Conservation (phyloP, 2,888 invertebrate genomes). For the Steinernema hermaphroditum region DNA sequence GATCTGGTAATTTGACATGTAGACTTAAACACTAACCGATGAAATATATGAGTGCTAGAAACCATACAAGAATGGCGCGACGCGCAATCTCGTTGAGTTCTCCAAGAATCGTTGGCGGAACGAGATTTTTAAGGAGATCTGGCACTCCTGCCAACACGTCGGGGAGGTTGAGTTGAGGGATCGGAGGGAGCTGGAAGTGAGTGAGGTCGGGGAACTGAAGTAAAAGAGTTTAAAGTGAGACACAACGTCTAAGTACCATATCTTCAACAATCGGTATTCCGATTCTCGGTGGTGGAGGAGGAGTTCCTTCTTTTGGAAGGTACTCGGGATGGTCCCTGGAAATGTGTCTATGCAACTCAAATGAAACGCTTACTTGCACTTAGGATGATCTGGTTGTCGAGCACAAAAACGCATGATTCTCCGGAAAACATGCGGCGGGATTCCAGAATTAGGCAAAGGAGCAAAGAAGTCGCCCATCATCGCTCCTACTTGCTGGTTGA, state of each 20-base stretch:
- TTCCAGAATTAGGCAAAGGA: slow-evolving; percentile 34
- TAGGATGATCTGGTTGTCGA: slow-evolving; percentile 45
- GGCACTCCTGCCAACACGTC: slow-evolving; percentile 44
- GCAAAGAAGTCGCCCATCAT: slow-evolving; percentile 37
- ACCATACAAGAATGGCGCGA: slow-evolving; percentile 35
- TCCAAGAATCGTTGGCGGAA: slow-evolving; percentile 39
- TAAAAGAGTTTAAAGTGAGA: background rate
- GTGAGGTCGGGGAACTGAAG: slow-evolving; percentile 46
- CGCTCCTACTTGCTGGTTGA: background rate
- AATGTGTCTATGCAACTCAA: background rate
- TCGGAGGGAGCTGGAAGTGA: slow-evolving; percentile 45
- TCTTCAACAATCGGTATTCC: slow-evolving; percentile 9
- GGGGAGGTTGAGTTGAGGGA: slow-evolving; percentile 38
- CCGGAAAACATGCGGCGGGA: slow-evolving; percentile 51
- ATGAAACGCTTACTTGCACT: slow-evolving; percentile 39
- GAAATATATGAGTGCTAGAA: background rate
- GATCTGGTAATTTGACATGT: slow-evolving; percentile 10
- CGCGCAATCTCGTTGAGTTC: slow-evolving; percentile 39
- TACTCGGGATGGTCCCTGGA: slow-evolving; percentile 14
- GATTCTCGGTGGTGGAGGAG: slow-evolving; percentile 14
- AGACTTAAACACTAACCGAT: background rate
- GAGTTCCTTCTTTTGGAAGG: background rate
- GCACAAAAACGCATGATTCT: slow-evolving; percentile 49
- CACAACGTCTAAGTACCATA: background rate
- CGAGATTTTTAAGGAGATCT: slow-evolving; percentile 24